A percentile compares a stretch with the other conserved stretches of the same genome.
Evolutionary conservation across 2,113 vertebrate species (phyloP).

Genomic region (Gobio gobio): DNA sequence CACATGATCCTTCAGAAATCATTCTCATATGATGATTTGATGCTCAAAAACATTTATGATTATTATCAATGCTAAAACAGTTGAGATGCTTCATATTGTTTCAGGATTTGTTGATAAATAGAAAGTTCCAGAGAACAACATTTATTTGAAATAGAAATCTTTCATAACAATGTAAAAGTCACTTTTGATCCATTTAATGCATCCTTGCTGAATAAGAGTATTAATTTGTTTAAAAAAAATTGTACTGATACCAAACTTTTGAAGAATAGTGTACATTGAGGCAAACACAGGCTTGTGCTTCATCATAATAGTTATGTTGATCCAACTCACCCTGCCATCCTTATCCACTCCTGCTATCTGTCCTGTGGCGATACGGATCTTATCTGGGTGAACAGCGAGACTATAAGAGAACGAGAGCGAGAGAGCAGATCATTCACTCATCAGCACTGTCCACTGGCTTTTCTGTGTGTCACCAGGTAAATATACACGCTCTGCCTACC

Average conservation of each 20-base stretch:
- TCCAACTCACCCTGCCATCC: constrained; percentile 90
- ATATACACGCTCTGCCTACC: background rate
- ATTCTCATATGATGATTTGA: too few species aligned
- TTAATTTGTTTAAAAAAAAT: background rate
- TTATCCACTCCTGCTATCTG: constrained; percentile 99
- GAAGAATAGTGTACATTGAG: background rate
- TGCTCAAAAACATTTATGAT: too few species aligned
- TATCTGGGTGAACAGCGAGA: constrained; percentile 96
- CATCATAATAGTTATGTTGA: background rate
- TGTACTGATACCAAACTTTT: background rate
- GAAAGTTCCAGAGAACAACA: background rate
- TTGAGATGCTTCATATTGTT: background rate
- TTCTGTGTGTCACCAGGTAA: background rate
- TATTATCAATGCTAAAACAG: too few species aligned
- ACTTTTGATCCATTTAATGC: background rate
- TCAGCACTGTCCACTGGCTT: background rate
- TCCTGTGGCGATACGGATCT: constrained; percentile 97
- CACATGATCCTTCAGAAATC: too few species aligned
- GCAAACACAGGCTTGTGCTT: background rate
- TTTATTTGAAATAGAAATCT: background rate
- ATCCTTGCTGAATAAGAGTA: background rate
- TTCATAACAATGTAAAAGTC: background rate
- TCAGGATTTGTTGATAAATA: background rate
- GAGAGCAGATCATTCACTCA: background rate
- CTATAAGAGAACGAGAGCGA: constrained; percentile 73